A percentile compares a stretch with the other conserved stretches of the same genome.
Conservation (phyloP, 2,797 vertebrate species). For the Phaenicophaeus curvirostris region DNA sequence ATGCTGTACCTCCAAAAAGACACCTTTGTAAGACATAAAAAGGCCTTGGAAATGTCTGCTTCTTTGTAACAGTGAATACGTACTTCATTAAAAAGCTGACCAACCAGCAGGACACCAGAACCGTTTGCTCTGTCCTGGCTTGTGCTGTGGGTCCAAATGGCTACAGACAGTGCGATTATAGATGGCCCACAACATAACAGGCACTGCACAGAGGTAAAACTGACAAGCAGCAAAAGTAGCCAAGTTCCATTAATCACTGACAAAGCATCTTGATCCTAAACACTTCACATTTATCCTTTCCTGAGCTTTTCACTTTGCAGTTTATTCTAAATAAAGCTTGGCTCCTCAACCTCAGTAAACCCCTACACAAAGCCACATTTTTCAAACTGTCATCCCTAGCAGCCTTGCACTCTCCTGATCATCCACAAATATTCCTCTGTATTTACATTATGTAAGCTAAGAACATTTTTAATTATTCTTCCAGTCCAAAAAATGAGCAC, state of each 20-base stretch:
- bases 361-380: background rate
- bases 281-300: slow-evolving; percentile 3
- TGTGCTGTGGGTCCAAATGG: background rate
- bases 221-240: slow-evolving; percentile 29
- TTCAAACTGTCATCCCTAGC: slow-evolving; percentile 5
- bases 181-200: background rate
- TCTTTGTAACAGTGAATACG: background rate
- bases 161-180: background rate
- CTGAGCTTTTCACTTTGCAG: slow-evolving; percentile 22
- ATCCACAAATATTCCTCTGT: background rate
- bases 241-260: slow-evolving; percentile 51
- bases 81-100: background rate
- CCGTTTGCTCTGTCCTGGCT: background rate
- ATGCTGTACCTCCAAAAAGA: background rate
- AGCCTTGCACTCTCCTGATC: background rate
- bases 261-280: slow-evolving; percentile 14
- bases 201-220: background rate
- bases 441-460: background rate
- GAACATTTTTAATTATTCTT: background rate
- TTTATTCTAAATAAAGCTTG: slow-evolving; percentile 39
- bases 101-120: background rate
- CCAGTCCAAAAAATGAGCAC: background rate
- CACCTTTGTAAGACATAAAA: background rate
- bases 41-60: background rate
- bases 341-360: background rate